phyloP scores from a whole-genome alignment of 2,797 vertebrate genomes.

The Eulemur mongoz region DNA sequence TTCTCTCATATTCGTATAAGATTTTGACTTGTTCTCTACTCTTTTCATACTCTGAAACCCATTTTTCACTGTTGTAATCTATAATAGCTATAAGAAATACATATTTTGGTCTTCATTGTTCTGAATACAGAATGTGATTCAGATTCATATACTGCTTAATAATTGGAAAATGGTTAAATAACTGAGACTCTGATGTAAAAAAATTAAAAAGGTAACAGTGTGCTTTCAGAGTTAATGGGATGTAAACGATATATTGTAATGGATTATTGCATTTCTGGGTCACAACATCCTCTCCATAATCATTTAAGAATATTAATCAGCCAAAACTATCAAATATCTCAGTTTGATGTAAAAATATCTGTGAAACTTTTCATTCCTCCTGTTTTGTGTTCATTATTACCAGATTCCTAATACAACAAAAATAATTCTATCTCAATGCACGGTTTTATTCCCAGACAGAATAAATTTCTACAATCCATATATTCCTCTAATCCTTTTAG shows the following conservation, averaged over 20 bases:
- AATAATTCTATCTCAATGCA: background rate
- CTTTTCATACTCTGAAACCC: conserved; percentile 43
- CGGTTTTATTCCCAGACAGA: background rate
- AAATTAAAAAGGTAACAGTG: conserved; percentile 29
- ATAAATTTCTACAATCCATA: background rate
- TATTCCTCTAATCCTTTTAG: background rate
- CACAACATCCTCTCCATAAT: conserved; percentile 24
- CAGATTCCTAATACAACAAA: background rate
- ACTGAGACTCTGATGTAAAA: conserved; percentile 46
- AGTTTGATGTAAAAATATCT: conserved; percentile 56
- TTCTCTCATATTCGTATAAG: conserved; percentile 27
- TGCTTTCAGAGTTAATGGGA: conserved; percentile 49
- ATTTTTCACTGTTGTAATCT: conserved; percentile 37
- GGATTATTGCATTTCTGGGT: conserved; percentile 48
- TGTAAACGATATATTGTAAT: conserved; percentile 46
- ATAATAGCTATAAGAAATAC: conserved; percentile 61
- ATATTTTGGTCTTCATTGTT: conserved; percentile 69
- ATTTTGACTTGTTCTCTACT: conserved; percentile 37
- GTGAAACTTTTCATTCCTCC: background rate
- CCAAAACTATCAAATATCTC: conserved; percentile 21
- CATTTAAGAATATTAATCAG: conserved; percentile 55
- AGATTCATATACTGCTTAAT: conserved; percentile 48
- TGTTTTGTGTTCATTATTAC: background rate
- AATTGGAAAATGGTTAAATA: conserved; percentile 69
- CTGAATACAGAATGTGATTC: conserved; percentile 45